phyloP scores from a whole-genome alignment of 2,888 invertebrate species.

The Phortica okadai region DNA sequence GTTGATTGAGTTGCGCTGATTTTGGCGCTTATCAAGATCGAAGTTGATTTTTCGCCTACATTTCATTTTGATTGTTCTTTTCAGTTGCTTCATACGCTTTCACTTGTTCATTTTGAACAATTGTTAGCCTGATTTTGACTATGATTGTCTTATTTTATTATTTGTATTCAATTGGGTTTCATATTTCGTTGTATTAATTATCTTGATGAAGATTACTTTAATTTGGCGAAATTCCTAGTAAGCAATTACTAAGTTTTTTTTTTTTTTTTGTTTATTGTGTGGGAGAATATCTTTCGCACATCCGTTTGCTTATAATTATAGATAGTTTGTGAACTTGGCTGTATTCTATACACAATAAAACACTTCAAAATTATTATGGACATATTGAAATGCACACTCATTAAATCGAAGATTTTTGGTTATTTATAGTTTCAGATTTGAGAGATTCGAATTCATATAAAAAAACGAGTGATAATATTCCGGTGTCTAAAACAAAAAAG shows the following conservation, averaged over 20 bases:
- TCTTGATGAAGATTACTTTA: slow-evolving; percentile 51
- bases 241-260: too few species aligned
- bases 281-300: not conserved
- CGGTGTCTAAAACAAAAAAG: too few species aligned
- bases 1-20: slow-evolving; percentile 27
- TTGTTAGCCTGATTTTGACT: slow-evolving; percentile 18
- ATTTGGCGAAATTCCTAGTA: slow-evolving; percentile 54
- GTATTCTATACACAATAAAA: too few species aligned
- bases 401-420: too few species aligned
- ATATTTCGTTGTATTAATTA: slow-evolving; percentile 41
- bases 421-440: too few species aligned
- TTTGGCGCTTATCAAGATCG: slow-evolving; percentile 10
- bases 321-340: too few species aligned
- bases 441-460: too few species aligned
- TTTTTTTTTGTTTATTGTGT: not conserved
- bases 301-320: not conserved
- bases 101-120: slow-evolving; percentile 1
- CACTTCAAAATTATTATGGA: too few species aligned
- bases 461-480: too few species aligned
- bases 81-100: not conserved
- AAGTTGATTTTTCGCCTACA: not conserved
- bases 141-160: slow-evolving; percentile 3
- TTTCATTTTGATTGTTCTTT: not conserved
- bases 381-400: too few species aligned
- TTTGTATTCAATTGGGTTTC: slow-evolving; percentile 8